phyloP scores from a whole-genome alignment of 2,888 invertebrate genomes.

The Podabrus alpinus region DNA sequence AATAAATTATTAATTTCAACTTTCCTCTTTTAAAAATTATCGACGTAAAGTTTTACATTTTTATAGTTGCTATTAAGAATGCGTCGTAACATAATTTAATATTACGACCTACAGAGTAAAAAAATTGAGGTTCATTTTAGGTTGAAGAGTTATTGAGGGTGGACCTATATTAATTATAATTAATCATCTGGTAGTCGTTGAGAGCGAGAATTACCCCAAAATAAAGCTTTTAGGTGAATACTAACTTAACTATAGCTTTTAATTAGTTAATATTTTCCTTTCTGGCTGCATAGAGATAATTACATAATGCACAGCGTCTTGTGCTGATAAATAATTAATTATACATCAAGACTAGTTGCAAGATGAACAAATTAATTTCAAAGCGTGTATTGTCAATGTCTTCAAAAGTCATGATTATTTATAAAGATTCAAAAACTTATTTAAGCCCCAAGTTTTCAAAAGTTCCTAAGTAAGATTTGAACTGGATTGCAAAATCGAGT shows the following conservation, averaged over 20 bases:
- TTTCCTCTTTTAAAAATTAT: neutral
- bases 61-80: neutral
- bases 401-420: too few species aligned
- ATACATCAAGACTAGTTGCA: too few species aligned
- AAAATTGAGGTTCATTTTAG: neutral
- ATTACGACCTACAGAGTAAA: neutral
- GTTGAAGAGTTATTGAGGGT: neutral
- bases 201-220: too few species aligned
- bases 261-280: neutral
- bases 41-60: neutral
- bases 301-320: too few species aligned
- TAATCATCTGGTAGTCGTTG: too few species aligned
- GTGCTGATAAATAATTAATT: too few species aligned
- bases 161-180: neutral
- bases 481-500: neutral
- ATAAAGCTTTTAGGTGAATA: neutral
- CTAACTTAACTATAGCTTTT: neutral
- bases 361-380: too few species aligned
- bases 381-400: too few species aligned
- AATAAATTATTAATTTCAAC: neutral
- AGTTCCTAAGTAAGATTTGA: neutral
- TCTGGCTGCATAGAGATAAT: too few species aligned
- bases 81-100: neutral
- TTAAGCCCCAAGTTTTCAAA: too few species aligned
- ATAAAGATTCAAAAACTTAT: too few species aligned